Base-by-base conservation (phyloP, 2,888 invertebrate species). In the Caenorhabditis sp. region DNA sequence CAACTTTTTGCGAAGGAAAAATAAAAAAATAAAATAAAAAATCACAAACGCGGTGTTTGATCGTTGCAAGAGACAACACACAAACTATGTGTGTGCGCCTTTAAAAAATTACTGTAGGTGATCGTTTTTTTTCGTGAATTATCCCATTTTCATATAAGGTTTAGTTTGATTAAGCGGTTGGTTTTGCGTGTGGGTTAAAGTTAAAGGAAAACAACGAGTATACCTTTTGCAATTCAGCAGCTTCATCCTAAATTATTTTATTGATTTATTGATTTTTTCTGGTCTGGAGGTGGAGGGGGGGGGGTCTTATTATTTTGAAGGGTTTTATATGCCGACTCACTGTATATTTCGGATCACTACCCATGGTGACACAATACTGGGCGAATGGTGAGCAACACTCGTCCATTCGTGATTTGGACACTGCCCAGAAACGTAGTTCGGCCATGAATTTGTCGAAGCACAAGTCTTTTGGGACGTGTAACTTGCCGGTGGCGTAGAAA, bases 381-480 rank as follows among this genome's bases (percentile, higher is more conserved):
- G 86, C 75, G 65, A 86, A 87, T 8, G 86, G 86, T 1, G 84
- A 85, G 71, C 87, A 87, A 65, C 86, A 87, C 31, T 87, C 85
- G 63, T 87, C 87, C 83, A 87, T 86, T 26, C 84, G 76, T 1
- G 83, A 80, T 62, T 86, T 86, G 8, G 82, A 83, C 10, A 87
- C 85, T 1, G 86, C 85, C 87, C 87, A 87, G 69, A 85, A 87
- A 49, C 86, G 77, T 49, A 87, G 80, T 71, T 87, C 87, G 8
- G 83, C 83, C 87, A 87, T 87, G 74, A 87, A 87, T 59, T 85
- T 85, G 59, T 87, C 86, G 62, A 87, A 87, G 65, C 86, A 87
- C 36, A 87, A 69, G 70, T 86, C 85, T 73, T 87, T 87, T 12
- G 85, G 85, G 12, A 87, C 87, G 69, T 87, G 87, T 49, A 87